phyloP scores from a whole-genome alignment of 2,113 vertebrate species.

The Megaleporinus macrocephalus region DNA sequence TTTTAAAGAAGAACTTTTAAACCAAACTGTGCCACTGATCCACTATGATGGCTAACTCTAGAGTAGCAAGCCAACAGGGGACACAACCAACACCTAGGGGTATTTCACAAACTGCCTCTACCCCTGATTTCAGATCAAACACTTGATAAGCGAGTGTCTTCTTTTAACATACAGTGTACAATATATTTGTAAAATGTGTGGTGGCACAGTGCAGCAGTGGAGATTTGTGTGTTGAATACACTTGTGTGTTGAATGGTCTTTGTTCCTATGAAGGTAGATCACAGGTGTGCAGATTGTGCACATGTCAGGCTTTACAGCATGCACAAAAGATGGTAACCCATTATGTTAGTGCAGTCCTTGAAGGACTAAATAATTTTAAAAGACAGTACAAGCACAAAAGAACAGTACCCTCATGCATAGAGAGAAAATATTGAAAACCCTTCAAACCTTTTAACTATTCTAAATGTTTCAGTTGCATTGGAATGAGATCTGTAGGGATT shows the following conservation, averaged over 20 bases:
- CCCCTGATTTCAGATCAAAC: too few species aligned
- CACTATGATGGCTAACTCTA: too few species aligned
- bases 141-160: too few species aligned
- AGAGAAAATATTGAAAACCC: constrained; percentile 49
- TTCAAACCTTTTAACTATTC: constrained; percentile 29
- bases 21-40: too few species aligned
- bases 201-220: too few species aligned
- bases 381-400: constrained; percentile 20
- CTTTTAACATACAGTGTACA: too few species aligned
- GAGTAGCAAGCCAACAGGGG: too few species aligned
- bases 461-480: constrained; percentile 40
- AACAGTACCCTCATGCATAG: constrained; percentile 48
- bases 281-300: not conserved
- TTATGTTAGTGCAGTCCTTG: not conserved
- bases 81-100: too few species aligned
- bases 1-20: too few species aligned
- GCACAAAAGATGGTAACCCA: not conserved
- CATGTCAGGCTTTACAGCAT: not conserved
- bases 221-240: not conserved
- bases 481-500: constrained; percentile 25
- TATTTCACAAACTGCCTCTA: too few species aligned
- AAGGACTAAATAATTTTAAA: not conserved
- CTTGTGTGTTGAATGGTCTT: not conserved
- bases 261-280: not conserved
- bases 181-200: not conserved